A percentile compares a stretch with the other conserved stretches of the same genome.
phyloP scores from a whole-genome alignment of 1,140 invertebrate genomes.

The Drosophila busckii region DNA sequence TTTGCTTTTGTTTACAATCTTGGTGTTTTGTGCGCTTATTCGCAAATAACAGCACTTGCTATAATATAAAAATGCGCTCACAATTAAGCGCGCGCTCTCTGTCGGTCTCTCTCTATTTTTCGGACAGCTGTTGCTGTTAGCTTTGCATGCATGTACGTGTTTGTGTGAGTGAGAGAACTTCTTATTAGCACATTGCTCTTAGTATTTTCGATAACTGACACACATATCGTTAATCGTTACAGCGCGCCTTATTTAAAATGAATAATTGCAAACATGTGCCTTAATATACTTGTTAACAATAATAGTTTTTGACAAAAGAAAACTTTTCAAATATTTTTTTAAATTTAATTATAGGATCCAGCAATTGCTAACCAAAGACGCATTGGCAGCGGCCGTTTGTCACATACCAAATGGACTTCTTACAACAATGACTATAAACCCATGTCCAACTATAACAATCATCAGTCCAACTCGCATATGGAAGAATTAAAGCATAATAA shows the following conservation, averaged over 20 bases:
- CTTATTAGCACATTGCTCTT: too few species aligned
- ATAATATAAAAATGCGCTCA: too few species aligned
- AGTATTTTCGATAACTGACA: too few species aligned
- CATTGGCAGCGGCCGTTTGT: slow-evolving; percentile 70
- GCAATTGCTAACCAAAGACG: slow-evolving; percentile 73
- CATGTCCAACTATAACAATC: slow-evolving; percentile 20
- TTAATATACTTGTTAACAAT: too few species aligned
- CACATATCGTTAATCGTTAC: too few species aligned
- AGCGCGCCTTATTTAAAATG: too few species aligned
- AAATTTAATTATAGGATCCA: slow-evolving; percentile 39
- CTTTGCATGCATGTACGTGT: neutral
- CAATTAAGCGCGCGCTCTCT: slow-evolving; percentile 9
- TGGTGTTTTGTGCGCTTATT: too few species aligned
- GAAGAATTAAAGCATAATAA: slow-evolving; percentile 33
- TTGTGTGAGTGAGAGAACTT: neutral
- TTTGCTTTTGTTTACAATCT: neutral
- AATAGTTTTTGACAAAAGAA: too few species aligned
- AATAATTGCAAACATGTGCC: too few species aligned
- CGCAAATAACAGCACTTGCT: too few species aligned
- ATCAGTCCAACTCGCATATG: slow-evolving; percentile 21
- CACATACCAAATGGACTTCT: slow-evolving; percentile 58
- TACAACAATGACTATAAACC: slow-evolving; percentile 40
- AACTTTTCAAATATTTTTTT: too few species aligned
- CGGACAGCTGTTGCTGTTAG: neutral
- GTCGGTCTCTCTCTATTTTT: slow-evolving; percentile 9